These are phyloP conservation scores for Oxyruncus cristatus DNA, from an alignment of 2,113 vertebrate genomes.

Conservation along the genomic window DNA sequence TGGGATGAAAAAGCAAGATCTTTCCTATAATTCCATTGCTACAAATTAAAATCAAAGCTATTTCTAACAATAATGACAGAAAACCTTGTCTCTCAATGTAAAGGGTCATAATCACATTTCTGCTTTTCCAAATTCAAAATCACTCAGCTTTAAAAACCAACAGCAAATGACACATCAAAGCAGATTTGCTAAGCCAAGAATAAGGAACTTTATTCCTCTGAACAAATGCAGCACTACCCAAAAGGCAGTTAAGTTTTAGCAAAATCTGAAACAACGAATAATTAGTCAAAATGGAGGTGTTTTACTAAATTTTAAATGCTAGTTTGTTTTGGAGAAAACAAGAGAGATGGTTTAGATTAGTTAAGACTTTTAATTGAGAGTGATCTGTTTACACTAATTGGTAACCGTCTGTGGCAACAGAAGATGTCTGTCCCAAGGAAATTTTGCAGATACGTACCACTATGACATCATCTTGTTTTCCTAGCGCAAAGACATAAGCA, in stretches of 20 bases:
- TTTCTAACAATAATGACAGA: background rate
- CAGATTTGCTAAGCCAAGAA: background rate
- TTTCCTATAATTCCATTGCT: background rate
- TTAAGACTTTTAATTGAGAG: background rate
- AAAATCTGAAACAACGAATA: background rate
- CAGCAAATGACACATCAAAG: slow-evolving; percentile 12
- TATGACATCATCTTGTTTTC: background rate
- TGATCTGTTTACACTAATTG: background rate
- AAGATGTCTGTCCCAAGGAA: background rate
- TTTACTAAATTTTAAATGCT: background rate
- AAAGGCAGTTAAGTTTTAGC: background rate
- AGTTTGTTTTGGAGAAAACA: background rate
- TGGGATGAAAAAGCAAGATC: background rate
- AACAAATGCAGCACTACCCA: background rate
- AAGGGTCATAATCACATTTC: slow-evolving; percentile 6
- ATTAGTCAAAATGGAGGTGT: background rate
- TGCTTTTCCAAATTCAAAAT: slow-evolving; percentile 17
- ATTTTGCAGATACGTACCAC: background rate
- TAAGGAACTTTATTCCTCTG: background rate
- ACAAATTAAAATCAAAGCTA: slow-evolving; percentile 15
- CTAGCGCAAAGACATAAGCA: background rate
- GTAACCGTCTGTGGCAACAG: background rate
- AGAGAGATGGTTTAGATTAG: background rate
- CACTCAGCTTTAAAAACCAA: background rate
- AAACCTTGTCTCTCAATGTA: background rate